Evolutionary conservation across 2,113 vertebrate species (phyloP).

Genomic region (Nicator chloris): DNA sequence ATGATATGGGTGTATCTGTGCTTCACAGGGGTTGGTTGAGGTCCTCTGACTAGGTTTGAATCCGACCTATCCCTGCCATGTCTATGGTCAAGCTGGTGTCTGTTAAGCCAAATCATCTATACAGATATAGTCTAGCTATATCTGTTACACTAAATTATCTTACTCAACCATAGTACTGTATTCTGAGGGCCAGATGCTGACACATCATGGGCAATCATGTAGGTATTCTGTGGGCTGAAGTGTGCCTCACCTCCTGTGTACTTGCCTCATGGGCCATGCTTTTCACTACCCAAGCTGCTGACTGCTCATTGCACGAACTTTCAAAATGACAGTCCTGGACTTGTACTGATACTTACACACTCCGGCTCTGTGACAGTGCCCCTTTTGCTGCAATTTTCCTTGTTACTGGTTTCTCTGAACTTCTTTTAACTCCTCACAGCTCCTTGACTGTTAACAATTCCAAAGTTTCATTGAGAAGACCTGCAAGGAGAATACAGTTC

Average conservation of each 20-base stretch:
- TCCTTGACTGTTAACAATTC: not conserved
- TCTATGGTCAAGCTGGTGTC: no score
- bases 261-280: not conserved
- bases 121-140: no score
- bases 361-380: not conserved
- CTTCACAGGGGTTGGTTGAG: no score
- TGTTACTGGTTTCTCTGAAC: not conserved
- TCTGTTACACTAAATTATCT: not conserved
- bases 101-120: no score
- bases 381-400: not conserved
- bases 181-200: not conserved
- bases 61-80: no score
- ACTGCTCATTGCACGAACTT: not conserved
- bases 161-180: not conserved
- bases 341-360: not conserved
- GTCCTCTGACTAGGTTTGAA: no score
- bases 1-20: no score
- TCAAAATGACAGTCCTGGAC: not conserved
- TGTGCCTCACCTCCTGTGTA: not conserved
- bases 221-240: not conserved
- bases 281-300: not conserved
- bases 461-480: not conserved
- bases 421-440: not conserved
- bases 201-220: rapidly evolving
- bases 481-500: not conserved